These are phyloP conservation scores for Dendronephthya gigantea DNA, from an alignment of 64 coral and sea anemone genomes.

Conservation along the genomic window DNA sequence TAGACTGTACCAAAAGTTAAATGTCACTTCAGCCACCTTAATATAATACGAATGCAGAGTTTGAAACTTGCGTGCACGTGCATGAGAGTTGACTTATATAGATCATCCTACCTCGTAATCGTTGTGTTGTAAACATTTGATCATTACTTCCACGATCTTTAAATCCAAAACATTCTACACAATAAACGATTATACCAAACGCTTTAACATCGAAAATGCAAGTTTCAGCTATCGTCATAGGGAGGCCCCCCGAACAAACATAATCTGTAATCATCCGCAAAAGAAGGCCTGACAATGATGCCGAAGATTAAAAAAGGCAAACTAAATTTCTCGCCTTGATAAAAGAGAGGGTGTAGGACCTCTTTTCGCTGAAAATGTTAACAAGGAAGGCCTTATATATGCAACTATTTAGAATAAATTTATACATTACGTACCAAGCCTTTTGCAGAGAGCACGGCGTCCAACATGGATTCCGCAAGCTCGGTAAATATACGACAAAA, in stretches of 20 bases:
- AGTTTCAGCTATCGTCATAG: no score
- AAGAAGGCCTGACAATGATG: no score
- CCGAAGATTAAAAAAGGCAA: no score
- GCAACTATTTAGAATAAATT: no score
- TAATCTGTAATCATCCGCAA: no score
- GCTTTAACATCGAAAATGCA: no score
- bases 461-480: constrained; percentile 82
- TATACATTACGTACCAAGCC: constrained; percentile 52
- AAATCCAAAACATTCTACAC: constrained; percentile 57
- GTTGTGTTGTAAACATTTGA: constrained; percentile 81
- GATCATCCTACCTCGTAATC: constrained; percentile 68
- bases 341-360: no score
- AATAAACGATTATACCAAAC: neutral
- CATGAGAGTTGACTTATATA: neutral
- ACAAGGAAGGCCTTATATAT: no score
- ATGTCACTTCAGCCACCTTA: constrained; percentile 91
- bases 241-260: no score
- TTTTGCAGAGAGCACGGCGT: constrained; percentile 47
- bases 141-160: constrained; percentile 56
- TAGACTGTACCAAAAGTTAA: constrained; percentile 65
- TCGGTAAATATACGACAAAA: constrained; percentile 91
- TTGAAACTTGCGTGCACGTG: neutral
- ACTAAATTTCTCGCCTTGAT: no score
- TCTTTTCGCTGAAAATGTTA: no score
- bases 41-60: neutral